A percentile compares a stretch with the other conserved stretches of the same genome.
Conservation (phyloP, 2,797 vertebrate species). For the Salarias fasciatus region DNA sequence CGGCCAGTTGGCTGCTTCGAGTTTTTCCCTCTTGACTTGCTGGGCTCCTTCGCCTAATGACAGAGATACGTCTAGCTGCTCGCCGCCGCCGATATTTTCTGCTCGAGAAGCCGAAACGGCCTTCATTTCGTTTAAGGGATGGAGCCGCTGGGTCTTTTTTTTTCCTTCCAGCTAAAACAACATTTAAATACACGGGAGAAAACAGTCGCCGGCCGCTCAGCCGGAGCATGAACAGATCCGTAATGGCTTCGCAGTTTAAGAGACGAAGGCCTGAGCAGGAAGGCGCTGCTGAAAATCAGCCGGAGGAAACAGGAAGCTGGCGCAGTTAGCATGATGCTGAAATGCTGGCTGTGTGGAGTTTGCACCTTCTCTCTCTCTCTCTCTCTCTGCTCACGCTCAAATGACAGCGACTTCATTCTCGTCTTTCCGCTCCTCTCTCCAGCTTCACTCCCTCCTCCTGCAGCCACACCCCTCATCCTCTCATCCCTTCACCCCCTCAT, state of each 20-base stretch:
- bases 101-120: too few relatives aligned
- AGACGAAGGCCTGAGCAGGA: not conserved
- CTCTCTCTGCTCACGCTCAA: conserved; percentile 33
- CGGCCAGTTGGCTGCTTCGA: conserved; percentile 24
- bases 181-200: too few relatives aligned
- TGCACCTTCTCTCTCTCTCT: conserved; percentile 9
- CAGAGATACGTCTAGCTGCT: not conserved
- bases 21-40: conserved; percentile 9
- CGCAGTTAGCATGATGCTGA: too few relatives aligned
- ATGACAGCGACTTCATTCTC: conserved; percentile 54
- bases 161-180: too few relatives aligned
- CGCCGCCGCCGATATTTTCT: not conserved
- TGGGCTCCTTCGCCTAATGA: conserved; percentile 7
- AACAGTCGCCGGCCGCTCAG: too few relatives aligned
- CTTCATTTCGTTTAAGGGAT: too few relatives aligned
- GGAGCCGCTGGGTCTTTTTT: too few relatives aligned
- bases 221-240: not conserved
- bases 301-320: too few relatives aligned
- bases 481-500: too few relatives aligned
- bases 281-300: too few relatives aligned
- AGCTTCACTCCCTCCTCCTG: conserved; percentile 41
- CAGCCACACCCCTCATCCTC: conserved; percentile 60
- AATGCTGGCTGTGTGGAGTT: too few relatives aligned
- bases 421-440: conserved; percentile 30
- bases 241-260: conserved; percentile 1